Evolutionary conservation across 2,113 vertebrate species (phyloP), one percentile per base, ranked within the genome.

Genomic region (Oreotrochilus melanogaster): DNA sequence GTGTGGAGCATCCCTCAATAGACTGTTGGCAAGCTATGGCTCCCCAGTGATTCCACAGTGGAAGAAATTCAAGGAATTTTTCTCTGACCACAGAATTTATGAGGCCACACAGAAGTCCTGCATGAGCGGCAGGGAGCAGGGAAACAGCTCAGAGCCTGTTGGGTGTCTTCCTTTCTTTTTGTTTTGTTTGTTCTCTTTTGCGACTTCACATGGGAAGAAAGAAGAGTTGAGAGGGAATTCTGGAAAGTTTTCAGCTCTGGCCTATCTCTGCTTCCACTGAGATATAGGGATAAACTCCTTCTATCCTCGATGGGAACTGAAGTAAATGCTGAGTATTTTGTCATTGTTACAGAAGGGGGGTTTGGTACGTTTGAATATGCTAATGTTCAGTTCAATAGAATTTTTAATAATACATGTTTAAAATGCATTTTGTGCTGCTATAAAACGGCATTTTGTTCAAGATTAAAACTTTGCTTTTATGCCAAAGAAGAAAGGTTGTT

Each of bases 41-140:
- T 86, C 57, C 85, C 75, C 75, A 95, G 92, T 91, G 89, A 74
- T 88, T 96, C 88, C 67, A 80, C 56, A 70, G 64, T 67, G 86
- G 90, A 96, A 96, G 94, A 93, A 96, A 94, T 96, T 80, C 56
- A 43, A 94, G 69, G 94, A 96, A 97, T 97, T 96, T 78, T 8
- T 74, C 56, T 79, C 67, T 95, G 92, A 97, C 90, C 92, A 54
- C 88, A 92, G 82, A 84, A 88, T 88, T 92, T 86, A 88, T 80
- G 85, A 93, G 95, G 71, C 75, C 79, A 33, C 56, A 82, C 30
- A 88, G 43, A 94, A 95, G 53, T 72, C 78, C 86, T 91, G 92
- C 88, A 28, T 37, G 72, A 94, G 48, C 43, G 0, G 81, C 79
- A 0, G 92, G 93, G 87, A 94, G 90, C 56, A 39, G 47, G 58